phyloP scores from a whole-genome alignment of 2,113 vertebrate genomes.

The Pyxicephalus adspersus region DNA sequence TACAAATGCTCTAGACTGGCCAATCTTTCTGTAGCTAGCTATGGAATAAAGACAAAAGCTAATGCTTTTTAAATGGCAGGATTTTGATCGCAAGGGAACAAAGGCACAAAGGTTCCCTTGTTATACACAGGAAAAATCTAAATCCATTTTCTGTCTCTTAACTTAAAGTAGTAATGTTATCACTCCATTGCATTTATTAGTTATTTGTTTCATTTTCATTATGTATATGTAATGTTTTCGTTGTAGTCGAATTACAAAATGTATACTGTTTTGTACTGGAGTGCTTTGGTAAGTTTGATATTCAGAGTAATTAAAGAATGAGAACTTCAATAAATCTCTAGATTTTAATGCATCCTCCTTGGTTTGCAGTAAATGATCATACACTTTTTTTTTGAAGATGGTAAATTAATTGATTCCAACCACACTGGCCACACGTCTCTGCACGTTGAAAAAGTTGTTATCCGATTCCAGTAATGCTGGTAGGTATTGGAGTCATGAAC shows the following conservation, averaged over 20 bases:
- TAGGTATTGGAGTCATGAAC: not conserved
- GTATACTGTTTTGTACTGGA: slow-evolving; percentile 7
- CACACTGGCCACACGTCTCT: not conserved
- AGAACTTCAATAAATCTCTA: not conserved
- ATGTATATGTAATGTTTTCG: slow-evolving; percentile 4
- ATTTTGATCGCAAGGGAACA: no score
- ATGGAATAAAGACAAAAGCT: no score
- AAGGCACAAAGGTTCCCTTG: no score
- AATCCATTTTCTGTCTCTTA: no score
- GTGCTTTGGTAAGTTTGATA: not conserved
- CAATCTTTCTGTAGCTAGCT: no score
- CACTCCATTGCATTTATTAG: not conserved
- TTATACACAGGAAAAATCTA: no score
- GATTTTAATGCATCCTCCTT: not conserved
- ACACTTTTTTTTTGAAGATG: slow-evolving; percentile 12
- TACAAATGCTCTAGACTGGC: no score
- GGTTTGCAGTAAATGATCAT: slow-evolving; percentile 22
- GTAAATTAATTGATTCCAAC: slow-evolving; percentile 14
- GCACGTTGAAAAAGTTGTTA: slow-evolving; percentile 8
- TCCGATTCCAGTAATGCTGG: slow-evolving; percentile 6
- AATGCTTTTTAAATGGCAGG: no score
- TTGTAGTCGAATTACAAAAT: not conserved
- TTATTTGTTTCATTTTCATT: not conserved
- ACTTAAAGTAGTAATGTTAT: not conserved
- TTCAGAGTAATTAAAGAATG: slow-evolving; percentile 10